Percentiles rank a stretch among this genome's conserved stretches.
Evolutionary conservation across 1,140 invertebrate genomes (phyloP).

Genomic region (Papilio dardanus): DNA sequence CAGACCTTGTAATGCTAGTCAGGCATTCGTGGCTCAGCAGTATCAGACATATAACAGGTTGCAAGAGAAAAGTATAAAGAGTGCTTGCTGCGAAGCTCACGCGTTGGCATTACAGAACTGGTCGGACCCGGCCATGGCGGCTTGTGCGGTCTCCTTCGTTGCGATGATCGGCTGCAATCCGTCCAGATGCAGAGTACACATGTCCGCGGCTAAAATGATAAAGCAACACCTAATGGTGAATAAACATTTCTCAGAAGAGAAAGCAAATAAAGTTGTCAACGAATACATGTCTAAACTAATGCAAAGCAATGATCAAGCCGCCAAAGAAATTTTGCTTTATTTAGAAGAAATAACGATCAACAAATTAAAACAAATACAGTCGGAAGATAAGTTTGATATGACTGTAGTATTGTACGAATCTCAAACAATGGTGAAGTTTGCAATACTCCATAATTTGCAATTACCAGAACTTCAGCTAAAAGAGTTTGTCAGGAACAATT

Average conservation of each 20-base stretch:
- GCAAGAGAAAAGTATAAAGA: constrained; percentile 78
- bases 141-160: constrained; percentile 85
- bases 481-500: constrained; percentile 82
- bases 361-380: constrained; percentile 63
- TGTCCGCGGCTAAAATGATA: constrained; percentile 82
- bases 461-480: constrained; percentile 83
- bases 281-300: constrained; percentile 72
- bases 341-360: constrained; percentile 74
- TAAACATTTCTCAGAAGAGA: constrained; percentile 61
- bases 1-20: constrained; percentile 85
- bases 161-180: constrained; percentile 85
- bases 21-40: constrained; percentile 78
- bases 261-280: constrained; percentile 68
- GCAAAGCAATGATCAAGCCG: constrained; percentile 69
- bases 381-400: constrained; percentile 72
- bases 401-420: constrained; percentile 78
- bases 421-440: constrained; percentile 84
- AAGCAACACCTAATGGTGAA: constrained; percentile 61
- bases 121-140: constrained; percentile 81
- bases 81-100: constrained; percentile 83
- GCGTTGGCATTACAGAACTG: constrained; percentile 84
- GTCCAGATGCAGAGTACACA: constrained; percentile 83
- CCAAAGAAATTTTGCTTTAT: constrained; percentile 68
- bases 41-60: constrained; percentile 77
- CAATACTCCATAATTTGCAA: constrained; percentile 81